Conservation (phyloP, 2,888 invertebrate species). For the Dastarcus helophoroides region DNA sequence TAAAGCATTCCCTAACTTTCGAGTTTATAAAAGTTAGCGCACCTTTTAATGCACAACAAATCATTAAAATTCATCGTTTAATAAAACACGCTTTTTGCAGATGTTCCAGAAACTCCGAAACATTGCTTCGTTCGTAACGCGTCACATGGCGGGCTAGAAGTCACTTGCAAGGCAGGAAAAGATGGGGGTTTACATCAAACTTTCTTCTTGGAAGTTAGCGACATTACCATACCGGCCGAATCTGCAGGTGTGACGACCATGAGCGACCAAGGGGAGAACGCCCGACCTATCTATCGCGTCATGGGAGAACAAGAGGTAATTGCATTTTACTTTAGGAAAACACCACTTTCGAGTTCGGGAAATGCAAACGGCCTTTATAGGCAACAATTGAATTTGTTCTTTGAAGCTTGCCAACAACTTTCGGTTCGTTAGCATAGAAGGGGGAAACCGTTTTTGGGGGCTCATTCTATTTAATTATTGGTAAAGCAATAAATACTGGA, state of each 20-base stretch:
- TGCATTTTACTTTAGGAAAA: too few relatives aligned
- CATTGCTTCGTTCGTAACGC: slow-evolving; percentile 63
- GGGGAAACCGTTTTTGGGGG: too few relatives aligned
- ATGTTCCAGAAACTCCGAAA: slow-evolving; percentile 62
- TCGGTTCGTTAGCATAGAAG: too few relatives aligned
- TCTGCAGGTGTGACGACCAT: slow-evolving; percentile 35
- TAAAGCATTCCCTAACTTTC: too few relatives aligned
- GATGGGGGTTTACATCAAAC: slow-evolving; percentile 74
- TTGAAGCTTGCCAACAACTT: too few relatives aligned
- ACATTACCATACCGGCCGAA: slow-evolving; percentile 39
- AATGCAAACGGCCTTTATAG: too few relatives aligned
- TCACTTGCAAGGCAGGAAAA: slow-evolving; percentile 64
- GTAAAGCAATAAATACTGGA: too few relatives aligned
- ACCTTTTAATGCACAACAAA: too few relatives aligned
- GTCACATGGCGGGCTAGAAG: slow-evolving; percentile 46
- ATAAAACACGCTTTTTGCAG: slow-evolving; percentile 37
- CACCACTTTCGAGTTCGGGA: too few relatives aligned
- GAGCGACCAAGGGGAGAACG: slow-evolving; percentile 34
- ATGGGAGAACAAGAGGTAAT: slow-evolving; percentile 53
- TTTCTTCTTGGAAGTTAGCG: slow-evolving; percentile 69
- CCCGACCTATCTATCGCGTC: slow-evolving; percentile 42
- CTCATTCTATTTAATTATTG: too few relatives aligned
- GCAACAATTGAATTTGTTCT: too few relatives aligned
- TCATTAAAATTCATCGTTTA: slow-evolving; percentile 7
- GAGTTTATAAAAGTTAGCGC: too few relatives aligned